These are phyloP conservation scores for Ophraella communa DNA, from an alignment of 2,888 invertebrate species.

Conservation along the genomic window DNA sequence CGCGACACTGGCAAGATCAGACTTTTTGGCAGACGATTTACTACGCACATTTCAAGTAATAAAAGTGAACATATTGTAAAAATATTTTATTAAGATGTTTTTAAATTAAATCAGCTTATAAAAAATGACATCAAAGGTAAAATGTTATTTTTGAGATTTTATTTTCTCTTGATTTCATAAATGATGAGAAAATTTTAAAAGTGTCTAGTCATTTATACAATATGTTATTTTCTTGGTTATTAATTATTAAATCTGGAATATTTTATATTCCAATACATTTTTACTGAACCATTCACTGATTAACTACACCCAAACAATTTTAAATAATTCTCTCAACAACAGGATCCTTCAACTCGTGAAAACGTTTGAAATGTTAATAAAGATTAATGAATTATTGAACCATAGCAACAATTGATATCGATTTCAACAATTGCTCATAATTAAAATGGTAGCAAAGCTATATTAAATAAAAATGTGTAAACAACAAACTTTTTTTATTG, in stretches of 20 bases:
- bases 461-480: no score
- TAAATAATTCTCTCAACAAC: conserved; percentile 4
- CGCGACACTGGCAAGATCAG: neutral
- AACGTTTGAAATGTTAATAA: conserved; percentile 10
- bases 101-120: neutral
- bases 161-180: no score
- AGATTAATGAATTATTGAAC: conserved; percentile 11
- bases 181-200: no score
- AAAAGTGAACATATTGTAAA: neutral
- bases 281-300: neutral
- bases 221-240: no score
- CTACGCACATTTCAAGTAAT: neutral
- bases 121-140: neutral
- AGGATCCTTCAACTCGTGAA: conserved; percentile 14
- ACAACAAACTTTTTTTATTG: no score
- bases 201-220: no score
- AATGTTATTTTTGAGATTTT: neutral
- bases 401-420: neutral
- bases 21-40: conserved; percentile 4
- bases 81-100: neutral
- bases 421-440: neutral
- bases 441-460: no score
- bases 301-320: neutral
- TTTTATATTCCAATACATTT: neutral
- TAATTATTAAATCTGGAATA: neutral